A percentile compares a stretch with the other conserved stretches of the same genome.
Evolutionary conservation across 2,113 vertebrate genomes (phyloP).

Genomic region (Poeciliopsis prolifica): DNA sequence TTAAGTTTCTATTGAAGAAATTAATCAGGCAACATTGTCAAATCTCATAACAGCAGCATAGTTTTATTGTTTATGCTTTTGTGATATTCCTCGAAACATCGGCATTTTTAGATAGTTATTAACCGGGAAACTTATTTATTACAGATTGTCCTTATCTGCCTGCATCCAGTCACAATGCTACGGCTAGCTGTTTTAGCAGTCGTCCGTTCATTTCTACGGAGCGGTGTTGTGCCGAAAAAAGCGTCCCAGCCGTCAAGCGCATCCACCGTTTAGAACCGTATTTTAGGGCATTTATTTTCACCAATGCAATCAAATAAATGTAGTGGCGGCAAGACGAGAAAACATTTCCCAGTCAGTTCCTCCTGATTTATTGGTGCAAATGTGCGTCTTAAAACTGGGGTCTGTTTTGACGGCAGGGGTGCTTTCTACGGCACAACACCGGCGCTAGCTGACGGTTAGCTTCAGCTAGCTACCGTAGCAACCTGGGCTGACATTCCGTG

Average conservation of each 20-base stretch:
- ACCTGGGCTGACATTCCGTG: constrained; percentile 83
- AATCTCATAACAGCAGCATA: constrained; percentile 40
- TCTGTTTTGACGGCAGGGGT: background rate
- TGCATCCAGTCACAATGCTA: constrained; percentile 79
- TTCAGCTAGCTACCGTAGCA: constrained; percentile 68
- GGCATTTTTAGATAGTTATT: constrained; percentile 61
- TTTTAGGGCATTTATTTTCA: background rate
- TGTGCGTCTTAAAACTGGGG: background rate
- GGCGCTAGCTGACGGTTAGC: constrained; percentile 74
- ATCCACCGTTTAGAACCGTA: background rate
- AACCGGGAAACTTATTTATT: constrained; percentile 80
- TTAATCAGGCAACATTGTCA: constrained; percentile 75
- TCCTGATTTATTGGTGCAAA: background rate
- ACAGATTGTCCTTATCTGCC: constrained; percentile 80
- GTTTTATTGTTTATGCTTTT: constrained; percentile 32
- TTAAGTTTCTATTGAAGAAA: constrained; percentile 84
- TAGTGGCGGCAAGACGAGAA: background rate
- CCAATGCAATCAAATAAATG: background rate
- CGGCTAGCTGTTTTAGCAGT: constrained; percentile 68
- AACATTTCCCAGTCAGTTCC: background rate
- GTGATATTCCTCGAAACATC: constrained; percentile 27
- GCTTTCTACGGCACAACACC: constrained; percentile 1
- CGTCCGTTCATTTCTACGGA: constrained; percentile 51
- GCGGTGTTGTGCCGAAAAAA: constrained; percentile 13
- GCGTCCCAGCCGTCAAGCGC: background rate